Base-by-base conservation (phyloP, 2,113 vertebrate species). In the Pomatostomus ruficeps region DNA sequence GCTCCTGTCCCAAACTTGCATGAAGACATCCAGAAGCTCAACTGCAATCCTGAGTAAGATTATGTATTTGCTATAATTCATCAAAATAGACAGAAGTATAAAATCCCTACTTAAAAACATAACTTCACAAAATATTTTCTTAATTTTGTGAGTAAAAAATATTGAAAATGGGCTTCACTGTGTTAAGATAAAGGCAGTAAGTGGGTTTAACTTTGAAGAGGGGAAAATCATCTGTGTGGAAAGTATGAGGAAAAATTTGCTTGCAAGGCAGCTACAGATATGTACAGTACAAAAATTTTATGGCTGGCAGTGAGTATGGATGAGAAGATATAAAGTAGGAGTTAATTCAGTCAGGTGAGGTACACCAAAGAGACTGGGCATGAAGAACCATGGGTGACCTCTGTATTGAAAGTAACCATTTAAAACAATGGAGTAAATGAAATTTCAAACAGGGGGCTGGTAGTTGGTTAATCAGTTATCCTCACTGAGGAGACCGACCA, bases 11-110 rank as follows among this genome's bases (percentile, higher is more conserved):
- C 99, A 89, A 99, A 98, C 93, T 98, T 99, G 92, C 98, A 99
- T 63, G 98, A 99, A 96, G 99, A 99, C 80, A 98, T 99, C 95
- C 99, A 99, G 98, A 99, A 98, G 87, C 96, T 99, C 81, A 99
- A 99, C 96, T 99, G 99, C 97, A 98, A 97, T 95, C 99, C 99
- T 93, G 99, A 99, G 99, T 99, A 98, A 98, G 98, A 85, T 52
- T 51, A 90, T 81, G 36, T 11, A 14, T 89, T 95, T 86, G 31
- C 33, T 85, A 3, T 87, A 65, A 73, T 49, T 57, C 7, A 57
- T 71, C 15, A 57, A 31, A 89, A 54, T 10, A 78, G 48, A 36
- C 4, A 20, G 25, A 85, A 79, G 24, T 52, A 28, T 33, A 40
- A n/a, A n/a, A 29, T 73, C 79, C 12, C 43, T 59, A 13, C 11